Base-by-base conservation (phyloP, 2,888 invertebrate species). In the Julus scanicus region DNA sequence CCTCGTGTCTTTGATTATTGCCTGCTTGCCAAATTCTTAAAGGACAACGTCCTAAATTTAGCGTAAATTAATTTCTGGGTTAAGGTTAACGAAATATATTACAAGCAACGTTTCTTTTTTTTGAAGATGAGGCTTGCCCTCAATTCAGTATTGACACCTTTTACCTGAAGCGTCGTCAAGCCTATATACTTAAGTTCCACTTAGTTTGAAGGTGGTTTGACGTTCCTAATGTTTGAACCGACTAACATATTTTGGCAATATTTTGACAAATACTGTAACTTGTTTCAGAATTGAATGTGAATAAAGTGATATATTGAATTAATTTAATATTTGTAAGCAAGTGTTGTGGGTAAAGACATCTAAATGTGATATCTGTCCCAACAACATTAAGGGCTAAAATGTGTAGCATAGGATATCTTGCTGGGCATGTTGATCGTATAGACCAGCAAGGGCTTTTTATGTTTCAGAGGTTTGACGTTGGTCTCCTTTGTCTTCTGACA, bases 31-130 rank as follows among this genome's bases (percentile, higher is more conserved):
- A n/a, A 4, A n/a, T 63, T 63, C 63, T 53, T 13, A 3, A 63
- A 63, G 63, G 63, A 63, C 63, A 63, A 63, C 63, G 63, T 63
- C 63, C 63, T 20, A 63, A 63, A 63, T 63, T 63, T 63, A 63
- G 63, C n/a, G 6, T 17, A 63, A 63, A 63, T 13, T n/a, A 63
- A 63, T 63, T 63, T 63, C 63, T 63, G n/a, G 63, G 63, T 13
- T 63, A n/a, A 63, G 63, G 63, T 5, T 17, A 63, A 63, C 63
- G 63, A n/a, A 13, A n/a, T 3, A 53, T 13, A 13, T n/a, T 53
- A 15, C 53, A 13, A 53, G 53, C 53, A 53, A 13, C 53, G 53
- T 53, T 53, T 53, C 9, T 53, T 53, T 53, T 53, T 53, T 53
- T 53, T 53, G 15, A 53, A 53, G 63, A n/a, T n/a, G 17, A 11